Evolutionary conservation across 1,140 invertebrate species (phyloP).

Genomic region (Drosophila quadrilineata): DNA sequence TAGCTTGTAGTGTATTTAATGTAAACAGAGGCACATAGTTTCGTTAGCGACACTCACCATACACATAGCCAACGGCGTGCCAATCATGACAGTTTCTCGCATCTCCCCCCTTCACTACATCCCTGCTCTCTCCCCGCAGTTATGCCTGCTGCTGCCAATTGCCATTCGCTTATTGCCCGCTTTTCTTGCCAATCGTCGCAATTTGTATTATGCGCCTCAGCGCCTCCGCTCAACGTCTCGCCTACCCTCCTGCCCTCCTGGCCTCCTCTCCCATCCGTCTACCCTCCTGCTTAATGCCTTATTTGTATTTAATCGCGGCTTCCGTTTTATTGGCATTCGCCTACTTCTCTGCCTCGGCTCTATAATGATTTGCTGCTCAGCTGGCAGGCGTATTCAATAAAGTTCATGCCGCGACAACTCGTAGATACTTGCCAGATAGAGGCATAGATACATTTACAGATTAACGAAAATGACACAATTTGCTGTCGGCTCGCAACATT

Average conservation of each 20-base stretch:
- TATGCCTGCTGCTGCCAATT: not conserved
- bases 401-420: conserved; percentile 44
- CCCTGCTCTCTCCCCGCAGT: too few species aligned
- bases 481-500: conserved; percentile 32
- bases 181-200: conserved; percentile 61
- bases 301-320: conserved; percentile 80
- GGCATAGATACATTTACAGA: conserved; percentile 40
- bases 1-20: too few species aligned
- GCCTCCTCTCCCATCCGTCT: too few species aligned
- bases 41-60: conserved; percentile 18
- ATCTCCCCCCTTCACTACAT: too few species aligned
- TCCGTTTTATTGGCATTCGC: conserved; percentile 66
- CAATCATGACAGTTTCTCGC: too few species aligned
- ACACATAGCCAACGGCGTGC: conserved; percentile 16
- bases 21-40: conserved; percentile 18
- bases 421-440: conserved; percentile 20
- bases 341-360: not conserved
- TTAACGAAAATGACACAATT: conserved; percentile 71
- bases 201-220: conserved; percentile 78
- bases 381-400: conserved; percentile 54
- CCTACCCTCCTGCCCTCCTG: too few species aligned
- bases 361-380: conserved; percentile 18
- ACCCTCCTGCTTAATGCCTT: conserved; percentile 71
- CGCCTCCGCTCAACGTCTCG: too few species aligned
- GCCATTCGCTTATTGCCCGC: conserved; percentile 6